A percentile compares a stretch with the other conserved stretches of the same genome.
Evolutionary conservation across 2,888 invertebrate species (phyloP).

Genomic region (Epicampocera succincta): DNA sequence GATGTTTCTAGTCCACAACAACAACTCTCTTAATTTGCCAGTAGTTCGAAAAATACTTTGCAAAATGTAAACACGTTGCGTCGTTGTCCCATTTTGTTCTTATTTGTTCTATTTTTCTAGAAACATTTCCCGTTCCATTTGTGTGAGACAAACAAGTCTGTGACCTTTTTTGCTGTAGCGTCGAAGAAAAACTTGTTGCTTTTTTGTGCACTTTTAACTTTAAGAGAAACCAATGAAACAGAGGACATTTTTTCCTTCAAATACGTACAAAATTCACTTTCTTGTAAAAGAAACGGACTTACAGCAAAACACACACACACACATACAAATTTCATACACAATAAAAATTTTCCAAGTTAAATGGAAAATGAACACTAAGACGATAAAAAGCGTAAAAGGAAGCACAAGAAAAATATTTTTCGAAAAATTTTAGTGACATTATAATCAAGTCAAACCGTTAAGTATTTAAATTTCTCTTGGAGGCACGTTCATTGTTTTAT

Average conservation of each 20-base stretch:
- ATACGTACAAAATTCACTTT: constrained; percentile 54
- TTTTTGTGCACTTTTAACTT: constrained; percentile 23
- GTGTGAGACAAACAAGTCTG: neutral
- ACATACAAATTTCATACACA: neutral
- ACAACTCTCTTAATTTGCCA: too few relatives aligned
- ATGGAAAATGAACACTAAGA: constrained; percentile 10
- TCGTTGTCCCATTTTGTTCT: too few relatives aligned
- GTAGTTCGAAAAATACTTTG: too few relatives aligned
- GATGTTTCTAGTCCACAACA: too few relatives aligned
- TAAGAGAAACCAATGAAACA: constrained; percentile 52
- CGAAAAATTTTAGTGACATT: constrained; percentile 57
- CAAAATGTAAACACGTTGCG: too few relatives aligned
- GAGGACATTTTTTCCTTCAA: constrained; percentile 54
- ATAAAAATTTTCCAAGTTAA: constrained; percentile 1
- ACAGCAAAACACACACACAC: neutral
- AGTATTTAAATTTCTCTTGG: constrained; percentile 66
- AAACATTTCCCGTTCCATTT: too few relatives aligned
- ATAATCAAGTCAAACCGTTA: constrained; percentile 71
- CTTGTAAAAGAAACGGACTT: constrained; percentile 9
- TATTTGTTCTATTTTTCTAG: too few relatives aligned
- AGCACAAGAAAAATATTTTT: constrained; percentile 33
- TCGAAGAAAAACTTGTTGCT: constrained; percentile 68
- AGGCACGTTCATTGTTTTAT: constrained; percentile 64
- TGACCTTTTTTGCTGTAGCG: neutral
- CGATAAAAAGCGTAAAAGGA: neutral